Conservation (phyloP, 1,140 invertebrate species). For the Ceratina calcarata region DNA sequence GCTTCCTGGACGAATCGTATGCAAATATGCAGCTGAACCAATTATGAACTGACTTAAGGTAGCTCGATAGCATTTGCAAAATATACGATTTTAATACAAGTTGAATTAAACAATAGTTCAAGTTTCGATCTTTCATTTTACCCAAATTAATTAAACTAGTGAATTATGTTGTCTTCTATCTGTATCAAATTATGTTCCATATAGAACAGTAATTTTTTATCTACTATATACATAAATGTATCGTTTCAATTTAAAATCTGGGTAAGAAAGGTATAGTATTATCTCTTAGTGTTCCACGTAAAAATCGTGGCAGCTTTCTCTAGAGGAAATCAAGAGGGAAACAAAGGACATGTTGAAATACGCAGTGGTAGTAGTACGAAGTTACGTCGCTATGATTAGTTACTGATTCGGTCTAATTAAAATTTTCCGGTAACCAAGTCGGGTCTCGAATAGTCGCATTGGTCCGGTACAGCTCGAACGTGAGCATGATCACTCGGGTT, state of each 20-base stretch:
- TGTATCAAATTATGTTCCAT: too few relatives aligned
- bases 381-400: background rate
- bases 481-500: slow-evolving; percentile 39
- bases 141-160: too few relatives aligned
- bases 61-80: too few relatives aligned
- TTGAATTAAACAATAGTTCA: too few relatives aligned
- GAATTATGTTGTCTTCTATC: too few relatives aligned
- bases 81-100: too few relatives aligned
- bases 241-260: too few relatives aligned
- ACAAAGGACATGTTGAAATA: background rate
- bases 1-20: slow-evolving; percentile 26
- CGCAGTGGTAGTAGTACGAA: background rate
- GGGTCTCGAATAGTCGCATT: slow-evolving; percentile 3
- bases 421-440: background rate
- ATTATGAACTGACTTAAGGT: slow-evolving; percentile 2
- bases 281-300: too few relatives aligned
- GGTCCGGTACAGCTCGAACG: background rate
- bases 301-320: background rate
- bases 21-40: background rate
- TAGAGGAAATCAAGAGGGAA: background rate
- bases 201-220: too few relatives aligned
- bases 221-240: too few relatives aligned
- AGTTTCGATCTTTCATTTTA: too few relatives aligned
- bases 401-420: slow-evolving; percentile 17
- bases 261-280: too few relatives aligned